These are phyloP conservation scores for Anguilla megastoma DNA, from an alignment of 2,797 vertebrate species.

Conservation along the genomic window DNA sequence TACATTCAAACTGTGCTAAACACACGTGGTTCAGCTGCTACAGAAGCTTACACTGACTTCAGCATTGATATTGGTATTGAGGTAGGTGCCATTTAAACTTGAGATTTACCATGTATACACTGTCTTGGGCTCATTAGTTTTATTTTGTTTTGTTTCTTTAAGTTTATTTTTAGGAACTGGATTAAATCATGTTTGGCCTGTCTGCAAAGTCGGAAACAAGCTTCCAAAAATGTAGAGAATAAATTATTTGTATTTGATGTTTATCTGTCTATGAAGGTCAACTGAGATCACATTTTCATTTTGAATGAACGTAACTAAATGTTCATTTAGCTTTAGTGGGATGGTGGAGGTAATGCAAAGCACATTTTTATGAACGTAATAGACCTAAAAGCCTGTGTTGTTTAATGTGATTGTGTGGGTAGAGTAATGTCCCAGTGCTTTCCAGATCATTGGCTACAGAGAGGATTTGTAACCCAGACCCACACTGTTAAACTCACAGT, in stretches of 20 bases:
- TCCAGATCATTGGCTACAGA: neutral
- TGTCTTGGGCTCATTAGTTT: neutral
- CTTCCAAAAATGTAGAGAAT: neutral
- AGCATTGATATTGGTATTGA: neutral
- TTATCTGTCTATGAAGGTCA: neutral
- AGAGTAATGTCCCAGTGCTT: neutral
- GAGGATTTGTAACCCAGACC: neutral
- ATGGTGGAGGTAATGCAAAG: neutral
- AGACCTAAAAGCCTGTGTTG: neutral
- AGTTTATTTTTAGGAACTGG: neutral
- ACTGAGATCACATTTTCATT: neutral
- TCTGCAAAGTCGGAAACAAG: neutral
- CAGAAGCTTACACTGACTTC: neutral
- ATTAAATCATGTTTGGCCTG: neutral
- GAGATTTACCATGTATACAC: neutral
- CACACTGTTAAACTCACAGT: neutral
- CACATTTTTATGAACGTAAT: neutral
- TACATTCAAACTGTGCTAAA: neutral
- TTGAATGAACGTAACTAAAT: neutral
- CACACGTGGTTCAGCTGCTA: neutral
- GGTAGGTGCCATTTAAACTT: neutral
- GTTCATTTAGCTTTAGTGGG: neutral
- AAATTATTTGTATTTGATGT: neutral
- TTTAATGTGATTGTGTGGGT: neutral
- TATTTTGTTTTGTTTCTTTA: constrained; percentile 5